phyloP scores from a whole-genome alignment of 2,888 invertebrate species.

The Clistopyga incitator region DNA sequence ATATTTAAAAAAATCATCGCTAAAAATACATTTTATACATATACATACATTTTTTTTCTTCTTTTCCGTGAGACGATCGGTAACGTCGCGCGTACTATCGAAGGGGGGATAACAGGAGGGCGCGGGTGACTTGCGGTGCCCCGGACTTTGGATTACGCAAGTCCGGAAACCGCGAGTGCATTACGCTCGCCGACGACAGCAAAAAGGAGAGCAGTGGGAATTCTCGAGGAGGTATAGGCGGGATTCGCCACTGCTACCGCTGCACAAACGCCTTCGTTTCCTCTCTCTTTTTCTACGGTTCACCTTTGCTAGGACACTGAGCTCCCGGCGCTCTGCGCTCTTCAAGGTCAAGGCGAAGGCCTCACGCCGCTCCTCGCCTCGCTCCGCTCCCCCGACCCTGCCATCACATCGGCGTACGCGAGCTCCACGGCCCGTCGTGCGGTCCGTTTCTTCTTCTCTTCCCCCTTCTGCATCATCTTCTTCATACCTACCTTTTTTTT shows the following conservation, averaged over 20 bases:
- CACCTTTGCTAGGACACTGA: constrained; percentile 79
- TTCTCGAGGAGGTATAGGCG: not conserved
- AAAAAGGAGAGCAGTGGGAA: constrained; percentile 45
- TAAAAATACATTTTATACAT: constrained; percentile 4
- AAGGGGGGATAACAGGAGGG: not conserved
- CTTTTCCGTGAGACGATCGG: constrained; percentile 12
- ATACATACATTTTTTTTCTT: not conserved
- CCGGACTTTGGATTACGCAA: constrained; percentile 73
- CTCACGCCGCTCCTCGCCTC: constrained; percentile 56
- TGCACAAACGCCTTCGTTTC: constrained; percentile 40
- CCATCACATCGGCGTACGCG: constrained; percentile 11
- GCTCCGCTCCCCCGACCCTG: constrained; percentile 12
- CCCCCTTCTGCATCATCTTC: constrained; percentile 31
- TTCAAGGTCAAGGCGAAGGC: constrained; percentile 81
- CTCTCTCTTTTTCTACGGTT: constrained; percentile 59
- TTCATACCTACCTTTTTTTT: constrained; percentile 15
- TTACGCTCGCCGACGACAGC: constrained; percentile 69
- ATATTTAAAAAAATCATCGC: not conserved
- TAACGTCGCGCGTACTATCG: not conserved
- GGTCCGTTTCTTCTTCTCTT: constrained; percentile 27
- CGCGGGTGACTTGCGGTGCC: not conserved
- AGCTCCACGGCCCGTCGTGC: constrained; percentile 70
- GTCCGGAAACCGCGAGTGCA: constrained; percentile 75
- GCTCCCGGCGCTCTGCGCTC: constrained; percentile 67
- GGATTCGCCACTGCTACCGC: constrained; percentile 1